These are phyloP conservation scores for Clistopyga incitator DNA, from an alignment of 2,888 invertebrate species.

Conservation along the genomic window DNA sequence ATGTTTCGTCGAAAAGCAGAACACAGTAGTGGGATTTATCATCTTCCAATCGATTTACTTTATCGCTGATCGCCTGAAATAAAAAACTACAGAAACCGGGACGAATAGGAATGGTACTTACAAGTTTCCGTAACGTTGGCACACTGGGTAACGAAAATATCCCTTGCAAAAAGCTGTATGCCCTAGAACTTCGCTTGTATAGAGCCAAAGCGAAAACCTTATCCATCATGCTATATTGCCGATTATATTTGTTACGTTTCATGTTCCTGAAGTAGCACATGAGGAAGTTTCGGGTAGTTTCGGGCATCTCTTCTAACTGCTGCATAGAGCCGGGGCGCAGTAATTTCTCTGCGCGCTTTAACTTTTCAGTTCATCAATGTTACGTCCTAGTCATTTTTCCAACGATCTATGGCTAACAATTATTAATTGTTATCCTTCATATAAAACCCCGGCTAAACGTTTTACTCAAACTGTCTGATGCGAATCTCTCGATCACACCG, in stretches of 20 bases:
- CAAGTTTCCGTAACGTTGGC: constrained; percentile 20
- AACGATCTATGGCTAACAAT: no score
- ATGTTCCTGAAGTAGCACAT: neutral
- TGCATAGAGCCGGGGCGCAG: neutral
- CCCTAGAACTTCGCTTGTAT: constrained; percentile 12
- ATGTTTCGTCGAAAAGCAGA: constrained; percentile 16
- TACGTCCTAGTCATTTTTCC: no score
- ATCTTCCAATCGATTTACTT: neutral
- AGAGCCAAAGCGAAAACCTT: neutral
- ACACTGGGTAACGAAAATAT: constrained; percentile 21
- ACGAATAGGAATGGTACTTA: neutral
- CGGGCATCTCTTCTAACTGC: neutral
- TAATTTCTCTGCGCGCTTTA: neutral
- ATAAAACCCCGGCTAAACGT: no score
- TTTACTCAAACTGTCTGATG: no score
- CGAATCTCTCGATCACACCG: no score
- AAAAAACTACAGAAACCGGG: constrained; percentile 17
- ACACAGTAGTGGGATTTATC: constrained; percentile 9
- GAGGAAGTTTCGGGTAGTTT: neutral
- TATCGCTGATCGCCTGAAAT: constrained; percentile 24
- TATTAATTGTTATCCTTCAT: no score
- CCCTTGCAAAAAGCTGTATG: constrained; percentile 5
- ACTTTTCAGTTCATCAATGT: no score
- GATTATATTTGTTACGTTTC: neutral
- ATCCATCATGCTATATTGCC: neutral